Evolutionary conservation across 1,140 invertebrate genomes (phyloP), one percentile per base, ranked within the genome.

Genomic region (Neoseiulus cucumeris): DNA sequence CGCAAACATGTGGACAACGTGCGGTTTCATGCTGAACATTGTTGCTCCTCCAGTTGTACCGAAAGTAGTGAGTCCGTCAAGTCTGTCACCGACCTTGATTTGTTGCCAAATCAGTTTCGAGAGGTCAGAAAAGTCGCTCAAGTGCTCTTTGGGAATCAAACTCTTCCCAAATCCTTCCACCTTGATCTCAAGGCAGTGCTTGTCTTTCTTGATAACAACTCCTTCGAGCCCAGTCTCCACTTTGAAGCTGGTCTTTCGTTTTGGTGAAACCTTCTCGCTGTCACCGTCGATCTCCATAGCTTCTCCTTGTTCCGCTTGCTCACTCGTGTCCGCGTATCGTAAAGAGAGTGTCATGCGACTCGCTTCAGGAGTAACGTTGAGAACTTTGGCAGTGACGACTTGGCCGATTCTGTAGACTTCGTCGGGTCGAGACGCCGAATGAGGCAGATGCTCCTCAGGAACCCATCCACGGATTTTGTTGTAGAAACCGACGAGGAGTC

Each of bases 381-480:
- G 14, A 14, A 59, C 33, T 25, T 59, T 59, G 14, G 51, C 51
- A 25, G 17, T 59, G 22, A 59, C n/a, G 14, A 59, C 51, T 9
- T 59, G 51, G 6, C 51, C 51, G 2, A 20, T 33, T 33, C 33
- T n/a, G 22, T 18, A 59, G 22, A 25, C 33, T 59, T 59, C 51
- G 9, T 59, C 51, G 14, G 51, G 25, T 29, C 51, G 51, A 9
- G 17, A 14, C 14, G 25, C 14, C 17, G 25, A 29, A 25, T 59
- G 51, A 4, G 51, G 51, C 9, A 59, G 22, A 2, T 59, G 33
- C 9, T 59, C 51, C 22, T 59, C 51, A 5, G 51, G 51, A 17
- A 59, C 51, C 51, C 51, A 59, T 14, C 51, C 51, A 20, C 51
- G 51, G 33, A 59, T 20, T 20, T 59, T 59, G 33, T 59, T 59